Base-by-base conservation (phyloP, 2,888 invertebrate species). In the Phengaris arion region DNA sequence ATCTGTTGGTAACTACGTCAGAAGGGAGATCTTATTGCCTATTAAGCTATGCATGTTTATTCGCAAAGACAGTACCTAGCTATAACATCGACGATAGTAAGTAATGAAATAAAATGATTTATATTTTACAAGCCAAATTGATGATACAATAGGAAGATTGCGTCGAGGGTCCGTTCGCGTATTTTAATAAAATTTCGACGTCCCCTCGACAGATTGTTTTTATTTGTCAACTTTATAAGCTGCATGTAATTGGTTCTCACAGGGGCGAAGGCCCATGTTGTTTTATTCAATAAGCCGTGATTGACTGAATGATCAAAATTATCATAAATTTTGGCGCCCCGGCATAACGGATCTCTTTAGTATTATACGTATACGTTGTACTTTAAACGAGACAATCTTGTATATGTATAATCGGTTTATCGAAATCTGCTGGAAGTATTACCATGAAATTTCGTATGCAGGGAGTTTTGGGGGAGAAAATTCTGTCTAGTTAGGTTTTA, bases 161-260 rank as follows among this genome's bases (percentile, higher is more conserved):
- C 68, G 51, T 35, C n/a, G 46, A 55, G 76, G 77, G 74, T 76
- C 68, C 77, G 74, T 80, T 80, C 76, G 80, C 76, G 76, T 77
- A 77, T 80, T 78, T 79, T 80, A 79, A 79, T 78, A 73, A 78
- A 78, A 78, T 72, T 72, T 48, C 75, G 77, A 73, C 75, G 77
- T 77, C 79, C 80, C 79, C 78, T 74, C 74, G 74, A 77, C 73
- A 76, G 76, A 76, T 78, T 80, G 77, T 78, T 79, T 78, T 78
- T 78, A 80, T 80, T 79, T 75, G 75, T 72, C 52, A 72, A 72
- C 22, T 72, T 52, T 72, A 72, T 72, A 72, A 72, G 72, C 72
- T 51, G 72, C 54, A 77, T 76, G 79, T 80, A 82, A 80, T 82
- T 81, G 81, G 78, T 77, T 78, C 77, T 79, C 79, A 77, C 75